Conservation (phyloP, 2,797 vertebrate genomes). For the Ceryle rudis region DNA sequence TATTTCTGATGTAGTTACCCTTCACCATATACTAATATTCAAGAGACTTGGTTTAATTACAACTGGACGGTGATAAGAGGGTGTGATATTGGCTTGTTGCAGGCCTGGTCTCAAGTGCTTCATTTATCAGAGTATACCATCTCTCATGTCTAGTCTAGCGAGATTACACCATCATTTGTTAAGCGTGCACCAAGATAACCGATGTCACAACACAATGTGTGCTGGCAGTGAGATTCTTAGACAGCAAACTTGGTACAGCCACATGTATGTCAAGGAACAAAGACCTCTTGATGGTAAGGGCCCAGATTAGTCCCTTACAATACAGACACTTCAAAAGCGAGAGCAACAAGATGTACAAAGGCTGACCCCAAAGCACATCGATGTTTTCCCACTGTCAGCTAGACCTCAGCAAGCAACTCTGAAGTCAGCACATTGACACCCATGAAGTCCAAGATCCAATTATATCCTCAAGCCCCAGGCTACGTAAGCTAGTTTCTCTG, state of each 20-base stretch:
- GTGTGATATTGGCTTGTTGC: background rate
- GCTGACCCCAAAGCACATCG: background rate
- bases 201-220: background rate
- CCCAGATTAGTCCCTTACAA: background rate
- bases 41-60: background rate
- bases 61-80: background rate
- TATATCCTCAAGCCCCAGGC: background rate
- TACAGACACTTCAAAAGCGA: too few species aligned
- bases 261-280: background rate
- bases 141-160: background rate
- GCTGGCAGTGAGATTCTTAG: background rate
- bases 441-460: background rate
- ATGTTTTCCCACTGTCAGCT: background rate
- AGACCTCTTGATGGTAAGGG: background rate
- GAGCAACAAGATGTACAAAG: accelerated
- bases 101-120: background rate
- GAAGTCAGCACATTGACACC: background rate
- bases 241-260: background rate
- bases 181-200: background rate
- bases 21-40: background rate
- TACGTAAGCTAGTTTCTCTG: background rate
- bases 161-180: background rate
- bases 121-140: background rate
- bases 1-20: accelerated
- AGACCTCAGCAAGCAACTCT: background rate